phyloP scores from a whole-genome alignment of 1,140 invertebrate species.

The Varroa destructor region DNA sequence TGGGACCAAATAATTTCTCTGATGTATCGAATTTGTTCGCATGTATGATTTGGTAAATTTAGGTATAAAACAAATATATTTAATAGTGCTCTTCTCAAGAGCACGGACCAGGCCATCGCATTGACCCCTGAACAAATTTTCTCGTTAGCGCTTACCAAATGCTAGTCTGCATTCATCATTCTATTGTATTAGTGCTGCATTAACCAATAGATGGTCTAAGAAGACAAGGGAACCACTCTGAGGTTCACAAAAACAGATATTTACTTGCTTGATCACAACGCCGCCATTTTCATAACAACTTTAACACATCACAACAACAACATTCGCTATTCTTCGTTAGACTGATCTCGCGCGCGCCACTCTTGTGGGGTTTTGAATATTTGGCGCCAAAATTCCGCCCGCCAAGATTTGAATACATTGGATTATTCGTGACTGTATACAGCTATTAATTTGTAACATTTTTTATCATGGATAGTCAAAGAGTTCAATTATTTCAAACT shows the following conservation, averaged over 20 bases:
- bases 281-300: slow-evolving; percentile 23
- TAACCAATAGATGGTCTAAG: background rate
- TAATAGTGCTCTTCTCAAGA: background rate
- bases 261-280: slow-evolving; percentile 17
- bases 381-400: background rate
- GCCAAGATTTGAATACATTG: slow-evolving; percentile 5
- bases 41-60: too few species aligned
- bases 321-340: too few species aligned
- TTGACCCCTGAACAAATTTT: background rate
- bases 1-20: too few species aligned
- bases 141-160: background rate
- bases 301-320: too few species aligned
- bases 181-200: background rate
- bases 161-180: slow-evolving; percentile 1
- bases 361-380: slow-evolving; percentile 3
- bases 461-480: too few species aligned
- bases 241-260: background rate
- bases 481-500: too few species aligned
- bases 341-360: slow-evolving; percentile 14
- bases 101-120: background rate
- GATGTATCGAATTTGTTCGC: too few species aligned
- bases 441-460: too few species aligned
- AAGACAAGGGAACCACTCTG: background rate
- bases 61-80: too few species aligned
- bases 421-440: background rate